These are phyloP conservation scores for Brachyrhaphis roseni DNA, from an alignment of 2,797 vertebrate genomes.

Conservation along the genomic window DNA sequence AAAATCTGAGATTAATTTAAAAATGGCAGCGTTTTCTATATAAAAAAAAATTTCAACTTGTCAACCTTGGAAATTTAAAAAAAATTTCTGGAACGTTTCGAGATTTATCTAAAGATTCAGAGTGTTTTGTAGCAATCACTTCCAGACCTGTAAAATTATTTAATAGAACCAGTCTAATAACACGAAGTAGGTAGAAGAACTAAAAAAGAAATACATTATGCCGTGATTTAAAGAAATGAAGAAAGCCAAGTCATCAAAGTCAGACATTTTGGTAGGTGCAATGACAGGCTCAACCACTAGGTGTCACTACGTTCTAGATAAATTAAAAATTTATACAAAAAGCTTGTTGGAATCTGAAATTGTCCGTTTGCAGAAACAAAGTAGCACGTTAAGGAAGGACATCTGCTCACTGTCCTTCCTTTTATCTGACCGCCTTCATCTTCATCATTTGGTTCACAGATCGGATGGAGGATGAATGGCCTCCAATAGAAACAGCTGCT, in stretches of 20 bases:
- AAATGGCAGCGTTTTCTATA: too few species aligned
- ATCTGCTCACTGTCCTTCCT: conserved; percentile 2
- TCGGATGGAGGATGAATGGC: conserved; percentile 14
- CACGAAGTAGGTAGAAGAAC: background rate
- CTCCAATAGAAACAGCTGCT: background rate
- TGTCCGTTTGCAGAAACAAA: background rate
- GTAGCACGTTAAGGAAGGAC: background rate
- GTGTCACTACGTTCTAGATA: background rate
- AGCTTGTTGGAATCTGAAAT: background rate
- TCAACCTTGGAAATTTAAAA: too few species aligned
- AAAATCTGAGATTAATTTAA: too few species aligned
- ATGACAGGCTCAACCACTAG: background rate
- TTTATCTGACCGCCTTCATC: conserved; percentile 3
- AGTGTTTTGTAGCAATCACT: background rate
- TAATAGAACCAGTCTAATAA: background rate
- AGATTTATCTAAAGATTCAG: too few species aligned
- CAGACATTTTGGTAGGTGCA: background rate
- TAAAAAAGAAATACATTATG: background rate
- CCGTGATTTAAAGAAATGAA: background rate
- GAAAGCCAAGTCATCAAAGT: background rate
- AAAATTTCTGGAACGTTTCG: too few species aligned
- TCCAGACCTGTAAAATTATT: background rate
- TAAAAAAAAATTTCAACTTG: too few species aligned
- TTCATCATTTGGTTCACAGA: conserved; percentile 31
- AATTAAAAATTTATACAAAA: background rate